A percentile compares a stretch with the other conserved stretches of the same genome.
These are phyloP conservation scores for Spinus olivaceus DNA, from an alignment of 2,797 vertebrate genomes.

Conservation along the genomic window DNA sequence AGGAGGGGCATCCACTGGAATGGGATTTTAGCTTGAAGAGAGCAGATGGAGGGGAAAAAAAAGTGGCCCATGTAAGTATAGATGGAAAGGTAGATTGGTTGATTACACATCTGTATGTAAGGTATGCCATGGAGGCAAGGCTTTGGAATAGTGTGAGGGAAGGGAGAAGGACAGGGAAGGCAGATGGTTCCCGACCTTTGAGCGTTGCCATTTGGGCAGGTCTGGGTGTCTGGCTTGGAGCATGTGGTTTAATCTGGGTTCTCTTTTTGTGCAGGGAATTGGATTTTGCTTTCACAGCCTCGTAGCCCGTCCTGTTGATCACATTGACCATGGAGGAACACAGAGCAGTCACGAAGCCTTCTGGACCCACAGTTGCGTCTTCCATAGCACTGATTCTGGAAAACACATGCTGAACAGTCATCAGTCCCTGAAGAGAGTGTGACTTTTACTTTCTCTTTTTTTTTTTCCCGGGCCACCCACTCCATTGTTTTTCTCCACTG, in stretches of 20 bases:
- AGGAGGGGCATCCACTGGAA: neutral
- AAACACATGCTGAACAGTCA: constrained; percentile 21
- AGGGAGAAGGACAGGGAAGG: neutral
- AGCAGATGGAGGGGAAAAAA: neutral
- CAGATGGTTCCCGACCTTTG: neutral
- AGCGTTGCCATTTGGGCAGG: rapidly evolving
- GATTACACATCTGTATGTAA: neutral
- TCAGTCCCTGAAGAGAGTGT: neutral
- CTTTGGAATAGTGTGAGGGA: neutral
- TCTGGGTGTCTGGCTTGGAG: neutral
- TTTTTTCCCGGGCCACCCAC: neutral
- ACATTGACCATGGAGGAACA: constrained; percentile 49
- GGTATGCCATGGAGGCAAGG: neutral
- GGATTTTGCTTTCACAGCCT: constrained; percentile 58
- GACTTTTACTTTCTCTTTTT: constrained; percentile 16
- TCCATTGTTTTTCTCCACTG: neutral
- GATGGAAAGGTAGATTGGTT: neutral
- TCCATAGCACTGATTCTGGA: constrained; percentile 52
- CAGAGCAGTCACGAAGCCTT: constrained; percentile 32
- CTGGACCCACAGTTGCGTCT: constrained; percentile 41
- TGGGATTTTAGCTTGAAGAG: neutral
- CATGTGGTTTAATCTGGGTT: constrained; percentile 22
- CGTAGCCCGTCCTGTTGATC: constrained; percentile 44
- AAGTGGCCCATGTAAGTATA: neutral
- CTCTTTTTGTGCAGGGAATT: constrained; percentile 59